Evolutionary conservation across 2,888 invertebrate genomes (phyloP).

Genomic region (Synanthedon vespiformis): DNA sequence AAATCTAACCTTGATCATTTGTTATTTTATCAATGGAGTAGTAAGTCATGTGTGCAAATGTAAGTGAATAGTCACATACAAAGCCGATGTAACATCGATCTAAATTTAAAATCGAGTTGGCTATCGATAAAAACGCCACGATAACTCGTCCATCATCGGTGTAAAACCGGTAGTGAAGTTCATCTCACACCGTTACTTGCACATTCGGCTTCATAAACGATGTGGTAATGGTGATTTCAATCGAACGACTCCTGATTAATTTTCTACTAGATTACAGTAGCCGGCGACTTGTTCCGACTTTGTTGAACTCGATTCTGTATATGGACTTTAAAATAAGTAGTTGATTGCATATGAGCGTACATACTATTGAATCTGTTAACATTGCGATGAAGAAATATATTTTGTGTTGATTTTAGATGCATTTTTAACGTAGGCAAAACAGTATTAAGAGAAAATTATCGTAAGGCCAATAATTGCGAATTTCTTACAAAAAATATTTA

Average conservation of each 20-base stretch:
- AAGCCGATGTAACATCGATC: slow-evolving; percentile 7
- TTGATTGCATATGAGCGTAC: not conserved
- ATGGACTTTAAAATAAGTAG: not conserved
- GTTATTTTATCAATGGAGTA: slow-evolving; percentile 40
- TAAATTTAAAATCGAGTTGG: slow-evolving; percentile 9
- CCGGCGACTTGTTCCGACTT: slow-evolving; percentile 9
- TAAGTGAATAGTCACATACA: slow-evolving; percentile 33
- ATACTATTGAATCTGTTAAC: too few species aligned
- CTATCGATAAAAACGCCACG: slow-evolving; percentile 39
- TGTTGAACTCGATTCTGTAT: not conserved
- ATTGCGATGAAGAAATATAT: too few species aligned
- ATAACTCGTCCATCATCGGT: slow-evolving; percentile 39
- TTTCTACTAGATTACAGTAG: slow-evolving; percentile 52
- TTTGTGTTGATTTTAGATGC: too few species aligned
- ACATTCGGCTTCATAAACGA: slow-evolving; percentile 49
- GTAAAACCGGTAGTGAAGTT: slow-evolving; percentile 65
- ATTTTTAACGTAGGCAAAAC: too few species aligned
- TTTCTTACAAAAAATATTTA: too few species aligned
- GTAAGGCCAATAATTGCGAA: too few species aligned
- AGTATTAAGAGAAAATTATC: too few species aligned
- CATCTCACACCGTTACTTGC: slow-evolving; percentile 59
- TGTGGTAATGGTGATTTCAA: slow-evolving; percentile 55
- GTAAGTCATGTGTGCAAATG: slow-evolving; percentile 14
- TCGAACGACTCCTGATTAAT: slow-evolving; percentile 60
- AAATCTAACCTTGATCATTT: slow-evolving; percentile 39